Evolutionary conservation across 2,888 invertebrate genomes (phyloP), one percentile per base, ranked within the genome.

Genomic region (Elegia similella): DNA sequence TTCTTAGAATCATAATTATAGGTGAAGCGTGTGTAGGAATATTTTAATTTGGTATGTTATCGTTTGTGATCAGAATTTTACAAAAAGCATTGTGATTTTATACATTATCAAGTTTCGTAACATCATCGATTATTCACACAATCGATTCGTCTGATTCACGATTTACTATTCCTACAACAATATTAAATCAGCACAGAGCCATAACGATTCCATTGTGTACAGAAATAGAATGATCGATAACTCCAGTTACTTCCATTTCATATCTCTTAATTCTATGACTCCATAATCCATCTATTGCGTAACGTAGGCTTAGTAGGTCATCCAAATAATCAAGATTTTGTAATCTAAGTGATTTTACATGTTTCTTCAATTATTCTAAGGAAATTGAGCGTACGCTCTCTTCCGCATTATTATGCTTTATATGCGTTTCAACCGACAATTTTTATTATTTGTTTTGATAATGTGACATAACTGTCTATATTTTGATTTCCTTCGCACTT

Each of bases 281-380:
- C 48, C 10, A 48, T 48, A 48, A 48, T 13, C 13, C 48, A 16
- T 16, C 16, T n/a, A 12, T 54, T 44, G 17, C 54, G 17, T 55
- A 55, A 55, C 7, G 10, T 43, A 44, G 44, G 54, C 54, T 17
- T 55, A 55, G 38, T 57, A 23, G 52, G 59, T 42, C 55, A 54
- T 55, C 38, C 46, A 32, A 55, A 53, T 60, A 56, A 56, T 48
- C 10, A 42, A 48, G 17, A 50, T 61, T 58, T 42, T 42, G 53
- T 42, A 61, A 61, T 56, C 53, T 38, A 55, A 58, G 58, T 50
- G 50, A 58, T 46, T 61, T 52, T 47, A 56, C 56, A 54, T 56
- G 53, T 42, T 52, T 60, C 38, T 50, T 16, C 58, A 54, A 55
- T 58, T 56, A 61, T 61, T 53, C 16, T 15, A 16, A 54, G 58